These are phyloP conservation scores for Darevskia nairensis DNA, from an alignment of 2,797 vertebrate genomes.

Conservation along the genomic window DNA sequence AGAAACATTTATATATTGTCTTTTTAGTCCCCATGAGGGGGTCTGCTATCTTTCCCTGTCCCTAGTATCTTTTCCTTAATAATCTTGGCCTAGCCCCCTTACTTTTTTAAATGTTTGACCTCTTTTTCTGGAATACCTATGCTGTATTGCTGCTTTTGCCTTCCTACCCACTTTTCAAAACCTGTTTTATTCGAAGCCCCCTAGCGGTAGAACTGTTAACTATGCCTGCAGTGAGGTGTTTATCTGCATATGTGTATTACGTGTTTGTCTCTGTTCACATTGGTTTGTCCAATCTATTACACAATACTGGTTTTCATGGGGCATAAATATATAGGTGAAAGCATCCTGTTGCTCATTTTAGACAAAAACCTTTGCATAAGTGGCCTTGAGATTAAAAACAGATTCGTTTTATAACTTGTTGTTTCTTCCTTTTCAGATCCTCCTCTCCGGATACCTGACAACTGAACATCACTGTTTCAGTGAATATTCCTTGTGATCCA, in stretches of 20 bases:
- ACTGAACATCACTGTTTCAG: slow-evolving; percentile 38
- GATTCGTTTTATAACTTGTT: slow-evolving; percentile 41
- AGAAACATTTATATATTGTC: background rate
- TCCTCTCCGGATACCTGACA: slow-evolving; percentile 40
- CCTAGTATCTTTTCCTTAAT: background rate
- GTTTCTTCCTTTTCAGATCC: slow-evolving; percentile 63
- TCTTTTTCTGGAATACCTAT: too few species aligned
- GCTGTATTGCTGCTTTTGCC: background rate
- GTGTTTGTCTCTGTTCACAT: background rate
- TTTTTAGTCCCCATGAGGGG: background rate
- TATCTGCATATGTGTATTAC: background rate
- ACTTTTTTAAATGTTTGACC: background rate
- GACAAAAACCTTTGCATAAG: slow-evolving; percentile 9
- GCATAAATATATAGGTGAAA: background rate
- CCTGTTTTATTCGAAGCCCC: background rate
- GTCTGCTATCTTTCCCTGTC: too few species aligned
- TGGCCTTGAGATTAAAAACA: slow-evolving; percentile 29
- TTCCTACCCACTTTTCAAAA: background rate
- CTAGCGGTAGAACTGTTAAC: background rate
- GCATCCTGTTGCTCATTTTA: background rate
- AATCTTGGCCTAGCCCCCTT: background rate
- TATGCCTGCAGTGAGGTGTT: background rate
- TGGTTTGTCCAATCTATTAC: background rate
- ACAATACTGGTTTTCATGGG: background rate
- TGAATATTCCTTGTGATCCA: slow-evolving; percentile 36